A percentile compares a stretch with the other conserved stretches of the same genome.
Conservation (phyloP, 1,140 invertebrate genomes). For the Drosophila varians region DNA sequence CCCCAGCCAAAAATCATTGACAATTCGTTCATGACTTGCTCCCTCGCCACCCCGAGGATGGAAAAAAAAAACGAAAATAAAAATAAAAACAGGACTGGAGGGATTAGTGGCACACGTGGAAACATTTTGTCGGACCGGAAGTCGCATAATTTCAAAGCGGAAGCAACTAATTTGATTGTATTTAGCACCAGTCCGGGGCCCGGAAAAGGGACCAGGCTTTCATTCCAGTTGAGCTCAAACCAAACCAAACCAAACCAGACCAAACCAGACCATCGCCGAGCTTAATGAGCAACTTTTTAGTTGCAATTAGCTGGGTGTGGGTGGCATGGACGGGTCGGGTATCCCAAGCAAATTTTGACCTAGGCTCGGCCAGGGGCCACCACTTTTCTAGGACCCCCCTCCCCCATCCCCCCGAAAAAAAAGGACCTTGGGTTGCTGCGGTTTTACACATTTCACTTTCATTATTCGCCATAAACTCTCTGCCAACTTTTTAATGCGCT, state of each 20-base stretch:
- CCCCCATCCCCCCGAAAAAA: not conserved
- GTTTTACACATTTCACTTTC: conserved; percentile 73
- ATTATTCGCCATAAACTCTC: conserved; percentile 48
- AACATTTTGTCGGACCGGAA: conserved; percentile 62
- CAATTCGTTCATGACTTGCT: conserved; percentile 31
- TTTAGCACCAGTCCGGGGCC: conserved; percentile 49
- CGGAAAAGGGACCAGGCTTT: not conserved
- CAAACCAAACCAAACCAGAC: conserved; percentile 8
- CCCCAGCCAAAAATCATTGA: conserved; percentile 39
- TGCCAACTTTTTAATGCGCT: conserved; percentile 71
- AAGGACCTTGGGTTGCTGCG: conserved; percentile 19
- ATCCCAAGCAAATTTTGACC: too few species aligned
- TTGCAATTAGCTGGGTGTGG: conserved; percentile 59
- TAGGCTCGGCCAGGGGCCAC: too few species aligned
- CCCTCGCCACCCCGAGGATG: conserved; percentile 7
- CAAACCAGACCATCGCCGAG: too few species aligned
- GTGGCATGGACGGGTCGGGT: too few species aligned
- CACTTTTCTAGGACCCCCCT: not conserved
- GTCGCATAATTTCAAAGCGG: conserved; percentile 70
- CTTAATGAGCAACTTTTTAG: conserved; percentile 77
- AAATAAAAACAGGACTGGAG: not conserved
- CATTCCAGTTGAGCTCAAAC: not conserved
- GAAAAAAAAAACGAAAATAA: not conserved
- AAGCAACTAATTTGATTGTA: conserved; percentile 76
- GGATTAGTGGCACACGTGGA: conserved; percentile 45